A percentile compares a stretch with the other conserved stretches of the same genome.
Conservation (phyloP, 2,797 vertebrate genomes). For the Anableps anableps region DNA sequence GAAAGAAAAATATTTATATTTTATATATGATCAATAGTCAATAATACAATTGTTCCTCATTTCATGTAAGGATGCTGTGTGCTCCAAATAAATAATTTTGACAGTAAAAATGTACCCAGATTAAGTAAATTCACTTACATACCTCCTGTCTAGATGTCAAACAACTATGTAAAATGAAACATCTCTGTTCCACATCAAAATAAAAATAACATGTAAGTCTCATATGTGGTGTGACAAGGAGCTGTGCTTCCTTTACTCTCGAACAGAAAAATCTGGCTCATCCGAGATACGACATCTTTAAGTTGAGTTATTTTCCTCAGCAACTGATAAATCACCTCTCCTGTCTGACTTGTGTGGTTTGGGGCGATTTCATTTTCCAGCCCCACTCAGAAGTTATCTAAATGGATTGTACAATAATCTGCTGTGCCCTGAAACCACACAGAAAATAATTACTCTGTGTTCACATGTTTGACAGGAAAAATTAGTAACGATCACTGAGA, state of each 20-base stretch:
- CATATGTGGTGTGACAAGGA: slow-evolving; percentile 19
- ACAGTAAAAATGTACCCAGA: background rate
- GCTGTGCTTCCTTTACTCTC: slow-evolving; percentile 23
- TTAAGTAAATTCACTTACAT: background rate
- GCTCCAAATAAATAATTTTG: background rate
- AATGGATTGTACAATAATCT: slow-evolving; percentile 88
- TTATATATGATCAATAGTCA: too few relatives aligned
- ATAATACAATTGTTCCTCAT: background rate
- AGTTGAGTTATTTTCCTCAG: slow-evolving; percentile 72
- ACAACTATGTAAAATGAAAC: slow-evolving; percentile 12
- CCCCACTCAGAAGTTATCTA: slow-evolving; percentile 81
- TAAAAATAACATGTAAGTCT: slow-evolving; percentile 11
- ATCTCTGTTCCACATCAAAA: slow-evolving; percentile 31
- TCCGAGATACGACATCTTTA: slow-evolving; percentile 65
- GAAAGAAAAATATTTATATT: too few relatives aligned
- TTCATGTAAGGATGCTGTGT: background rate
- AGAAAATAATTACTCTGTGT: slow-evolving; percentile 86
- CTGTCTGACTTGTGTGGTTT: slow-evolving; percentile 77
- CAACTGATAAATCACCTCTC: slow-evolving; percentile 79
- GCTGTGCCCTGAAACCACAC: slow-evolving; percentile 84
- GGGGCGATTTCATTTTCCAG: slow-evolving; percentile 81
- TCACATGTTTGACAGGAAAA: slow-evolving; percentile 93
- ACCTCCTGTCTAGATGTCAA: slow-evolving; percentile 11
- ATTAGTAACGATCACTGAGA: slow-evolving; percentile 88
- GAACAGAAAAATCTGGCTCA: slow-evolving; percentile 44